Percentiles rank a stretch among this genome's conserved stretches.
phyloP scores from a whole-genome alignment of 2,888 invertebrate genomes.

The Ochropleura plecta region DNA sequence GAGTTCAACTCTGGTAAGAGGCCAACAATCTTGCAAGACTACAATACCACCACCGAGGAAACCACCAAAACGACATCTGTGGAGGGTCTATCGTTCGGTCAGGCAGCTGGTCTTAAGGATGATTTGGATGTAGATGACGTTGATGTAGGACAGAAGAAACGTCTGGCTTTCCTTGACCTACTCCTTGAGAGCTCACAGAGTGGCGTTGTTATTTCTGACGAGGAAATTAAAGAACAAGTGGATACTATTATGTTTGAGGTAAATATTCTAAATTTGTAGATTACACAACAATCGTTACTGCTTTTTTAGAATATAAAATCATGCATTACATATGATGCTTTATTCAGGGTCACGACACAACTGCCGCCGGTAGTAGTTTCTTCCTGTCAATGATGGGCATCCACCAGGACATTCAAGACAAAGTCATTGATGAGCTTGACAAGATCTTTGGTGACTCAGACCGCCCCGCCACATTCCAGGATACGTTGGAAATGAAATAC shows the following conservation, averaged over 20 bases:
- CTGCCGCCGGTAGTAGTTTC: conserved; percentile 95
- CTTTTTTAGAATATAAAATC: conserved; percentile 36
- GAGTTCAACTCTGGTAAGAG: conserved; percentile 93
- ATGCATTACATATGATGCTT: conserved; percentile 39
- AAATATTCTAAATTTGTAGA: conserved; percentile 56
- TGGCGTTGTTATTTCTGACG: conserved; percentile 93
- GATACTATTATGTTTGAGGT: conserved; percentile 97
- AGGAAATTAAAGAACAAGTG: conserved; percentile 96
- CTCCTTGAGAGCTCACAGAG: conserved; percentile 95
- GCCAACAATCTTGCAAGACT: conserved; percentile 76
- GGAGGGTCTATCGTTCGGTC: conserved; percentile 93
- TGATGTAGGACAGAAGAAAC: conserved; percentile 95
- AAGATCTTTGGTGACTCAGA: conserved; percentile 94
- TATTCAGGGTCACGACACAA: conserved; percentile 94
- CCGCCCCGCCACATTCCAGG: conserved; percentile 94
- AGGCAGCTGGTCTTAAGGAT: conserved; percentile 93
- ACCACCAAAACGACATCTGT: conserved; percentile 84
- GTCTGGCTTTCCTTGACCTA: conserved; percentile 96
- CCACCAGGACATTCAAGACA: conserved; percentile 93
- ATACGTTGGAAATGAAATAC: conserved; percentile 96
- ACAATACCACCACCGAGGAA: conserved; percentile 70
- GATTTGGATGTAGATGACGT: conserved; percentile 95
- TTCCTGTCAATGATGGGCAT: conserved; percentile 94
- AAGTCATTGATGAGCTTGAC: conserved; percentile 93
- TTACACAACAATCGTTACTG: conserved; percentile 15